Evolutionary conservation across 2,113 vertebrate species (phyloP), one percentile per base, ranked within the genome.

Genomic region (Cyphomyrus discorhynchus): DNA sequence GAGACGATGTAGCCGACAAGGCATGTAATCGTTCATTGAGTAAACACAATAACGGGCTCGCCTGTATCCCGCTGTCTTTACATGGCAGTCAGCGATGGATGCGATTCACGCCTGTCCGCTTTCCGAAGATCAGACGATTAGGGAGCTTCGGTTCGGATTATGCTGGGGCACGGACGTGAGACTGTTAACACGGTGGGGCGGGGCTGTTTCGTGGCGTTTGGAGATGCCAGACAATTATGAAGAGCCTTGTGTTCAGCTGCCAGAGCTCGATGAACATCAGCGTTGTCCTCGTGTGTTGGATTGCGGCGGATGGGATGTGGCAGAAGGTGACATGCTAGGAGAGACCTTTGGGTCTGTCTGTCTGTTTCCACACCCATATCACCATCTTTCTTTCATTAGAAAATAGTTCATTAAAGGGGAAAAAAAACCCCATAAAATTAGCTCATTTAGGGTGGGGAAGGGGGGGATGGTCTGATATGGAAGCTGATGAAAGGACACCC

Each of bases 11-110:
- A 49, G 13, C 42, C 8, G 85, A 42, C 85, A 53, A 47, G 47
- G 85, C 50, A 50, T 87, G 85, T 88, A 62, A 62, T 88, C 24
- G 17, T 42, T 35, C 86, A 88, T 66, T 88, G 31, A 88, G 52
- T 42, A 53, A 45, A 62, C 86, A 62, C 86, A 88, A 58, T 42
- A 21, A 58, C n/a, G 35, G 53, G 8, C 86, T 88, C 11, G 86
- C 53, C 35, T 88, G 35, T 8, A 56, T 88, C 53, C 86, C 27
- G 52, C 53, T 0, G 31, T 21, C 52, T 66, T 53, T 53, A 56
- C 86, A 39, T 58, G 27, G 31, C 86, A 21, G 86, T 87, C 56
- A 58, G 19, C 9, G 21, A 86, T 86, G 49, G 85, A 53, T 87
- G 15, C 50, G 15, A 53, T 53, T 87, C 21, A 85, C 83, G n/a